Conservation (phyloP, 2,797 vertebrate species). For the Buceros bicornis region DNA sequence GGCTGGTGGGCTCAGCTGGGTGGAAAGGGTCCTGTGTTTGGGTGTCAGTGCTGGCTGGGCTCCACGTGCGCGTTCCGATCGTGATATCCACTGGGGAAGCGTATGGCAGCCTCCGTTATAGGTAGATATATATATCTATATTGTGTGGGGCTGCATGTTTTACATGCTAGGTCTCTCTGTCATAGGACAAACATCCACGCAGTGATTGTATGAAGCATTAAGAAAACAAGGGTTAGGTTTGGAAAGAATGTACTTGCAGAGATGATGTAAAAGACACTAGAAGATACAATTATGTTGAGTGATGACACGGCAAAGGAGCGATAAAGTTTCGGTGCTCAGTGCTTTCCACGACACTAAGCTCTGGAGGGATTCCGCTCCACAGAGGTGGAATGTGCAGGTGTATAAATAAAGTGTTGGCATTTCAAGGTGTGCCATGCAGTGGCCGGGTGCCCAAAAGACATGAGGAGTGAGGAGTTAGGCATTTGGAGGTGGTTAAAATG, state of each 20-base stretch:
- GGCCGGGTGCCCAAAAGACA: background rate
- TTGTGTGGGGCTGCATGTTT: conserved; percentile 50
- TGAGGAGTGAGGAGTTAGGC: accelerated
- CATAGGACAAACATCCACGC: conserved; percentile 42
- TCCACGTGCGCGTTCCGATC: background rate
- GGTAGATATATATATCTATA: background rate
- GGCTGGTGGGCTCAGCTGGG: background rate
- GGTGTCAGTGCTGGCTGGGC: background rate
- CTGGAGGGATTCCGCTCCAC: accelerated
- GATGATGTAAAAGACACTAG: background rate
- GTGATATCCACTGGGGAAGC: conserved; percentile 27
- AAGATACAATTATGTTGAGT: background rate
- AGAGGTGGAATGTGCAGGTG: background rate
- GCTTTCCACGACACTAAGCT: background rate
- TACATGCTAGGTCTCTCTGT: conserved; percentile 36
- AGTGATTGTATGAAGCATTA: background rate
- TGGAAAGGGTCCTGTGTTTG: background rate
- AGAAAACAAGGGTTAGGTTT: background rate
- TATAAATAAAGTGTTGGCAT: background rate
- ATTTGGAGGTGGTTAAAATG: background rate
- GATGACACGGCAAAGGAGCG: background rate
- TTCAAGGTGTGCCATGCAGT: background rate
- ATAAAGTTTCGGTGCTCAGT: background rate
- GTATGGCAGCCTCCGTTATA: conserved; percentile 41
- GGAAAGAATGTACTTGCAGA: background rate